Percentiles rank a stretch among this genome's conserved stretches.
Conservation (phyloP, 2,113 vertebrate genomes). For the Heterocephalus glaber region DNA sequence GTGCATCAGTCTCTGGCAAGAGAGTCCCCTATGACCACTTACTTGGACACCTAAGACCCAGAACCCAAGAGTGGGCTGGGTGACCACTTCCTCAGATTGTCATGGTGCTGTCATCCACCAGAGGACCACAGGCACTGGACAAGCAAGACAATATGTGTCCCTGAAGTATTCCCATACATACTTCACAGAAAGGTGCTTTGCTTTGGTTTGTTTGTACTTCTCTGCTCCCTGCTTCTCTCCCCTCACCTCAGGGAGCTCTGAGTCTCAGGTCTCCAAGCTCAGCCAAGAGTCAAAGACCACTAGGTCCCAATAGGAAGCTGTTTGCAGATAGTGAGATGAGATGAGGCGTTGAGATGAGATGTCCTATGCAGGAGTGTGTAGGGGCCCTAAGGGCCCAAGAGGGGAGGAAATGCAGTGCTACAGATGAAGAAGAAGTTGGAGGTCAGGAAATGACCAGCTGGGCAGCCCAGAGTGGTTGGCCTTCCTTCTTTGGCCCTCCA, state of each 20-base stretch:
- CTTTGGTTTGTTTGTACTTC: neutral
- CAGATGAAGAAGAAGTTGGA: neutral
- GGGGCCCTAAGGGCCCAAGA: neutral
- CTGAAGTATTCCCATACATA: neutral
- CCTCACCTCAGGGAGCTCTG: neutral
- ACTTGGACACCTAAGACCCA: neutral
- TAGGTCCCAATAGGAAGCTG: fast-evolving
- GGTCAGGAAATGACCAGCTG: neutral
- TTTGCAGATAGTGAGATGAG: neutral
- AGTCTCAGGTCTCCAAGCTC: neutral
- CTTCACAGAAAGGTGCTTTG: fast-evolving
- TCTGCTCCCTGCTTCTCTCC: neutral
- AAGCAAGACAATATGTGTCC: neutral
- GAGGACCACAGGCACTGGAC: neutral
- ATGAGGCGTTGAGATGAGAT: neutral
- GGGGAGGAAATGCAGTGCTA: neutral
- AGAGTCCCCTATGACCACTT: neutral
- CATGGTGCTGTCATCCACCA: fast-evolving
- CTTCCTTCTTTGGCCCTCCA: no score
- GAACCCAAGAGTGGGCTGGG: neutral
- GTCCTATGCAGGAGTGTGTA: neutral
- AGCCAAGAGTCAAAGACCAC: neutral
- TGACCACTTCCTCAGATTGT: fast-evolving
- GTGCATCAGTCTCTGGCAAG: no score
- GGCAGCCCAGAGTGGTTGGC: no score